Evolutionary conservation across 2,113 vertebrate genomes (phyloP).

Genomic region (Sebastes schlegelii): DNA sequence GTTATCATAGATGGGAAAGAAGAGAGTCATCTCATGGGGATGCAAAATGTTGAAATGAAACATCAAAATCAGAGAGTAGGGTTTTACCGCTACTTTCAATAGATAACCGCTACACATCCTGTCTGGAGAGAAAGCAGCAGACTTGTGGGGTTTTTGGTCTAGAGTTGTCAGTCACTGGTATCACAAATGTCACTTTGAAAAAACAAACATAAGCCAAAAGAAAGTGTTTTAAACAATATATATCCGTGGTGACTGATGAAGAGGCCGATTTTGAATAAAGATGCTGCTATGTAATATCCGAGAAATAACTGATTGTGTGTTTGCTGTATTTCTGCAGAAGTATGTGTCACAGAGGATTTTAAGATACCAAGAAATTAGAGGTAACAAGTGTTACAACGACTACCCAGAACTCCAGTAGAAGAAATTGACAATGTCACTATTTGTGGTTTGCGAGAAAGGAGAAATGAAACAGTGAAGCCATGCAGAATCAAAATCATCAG

Average conservation of each 20-base stretch:
- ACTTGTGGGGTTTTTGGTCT: slow-evolving; percentile 78
- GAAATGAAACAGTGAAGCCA: slow-evolving; percentile 79
- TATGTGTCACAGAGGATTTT: not conserved
- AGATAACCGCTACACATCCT: slow-evolving; percentile 81
- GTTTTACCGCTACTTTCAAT: slow-evolving; percentile 80
- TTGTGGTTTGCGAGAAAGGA: slow-evolving; percentile 75
- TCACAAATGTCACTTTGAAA: slow-evolving; percentile 63
- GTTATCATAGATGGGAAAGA: slow-evolving; percentile 47
- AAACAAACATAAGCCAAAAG: slow-evolving; percentile 24
- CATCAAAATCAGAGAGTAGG: slow-evolving; percentile 71
- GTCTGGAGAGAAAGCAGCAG: slow-evolving; percentile 79
- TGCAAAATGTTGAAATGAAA: slow-evolving; percentile 76
- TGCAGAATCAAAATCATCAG: slow-evolving; percentile 54
- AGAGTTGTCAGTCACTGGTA: slow-evolving; percentile 59
- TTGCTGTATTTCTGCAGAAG: slow-evolving; percentile 5
- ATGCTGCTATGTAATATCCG: not conserved
- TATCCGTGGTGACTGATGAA: not conserved
- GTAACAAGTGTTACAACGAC: not conserved
- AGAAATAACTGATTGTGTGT: not conserved
- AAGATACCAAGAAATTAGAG: slow-evolving; percentile 7
- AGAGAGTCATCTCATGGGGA: slow-evolving; percentile 63
- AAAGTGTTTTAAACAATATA: not conserved
- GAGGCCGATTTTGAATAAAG: not conserved
- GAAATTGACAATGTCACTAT: slow-evolving; percentile 75
- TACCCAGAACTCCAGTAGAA: slow-evolving; percentile 31